A percentile compares a stretch with the other conserved stretches of the same genome.
Evolutionary conservation across 2,888 invertebrate species (phyloP).

Genomic region (Netelia fuscicornis): DNA sequence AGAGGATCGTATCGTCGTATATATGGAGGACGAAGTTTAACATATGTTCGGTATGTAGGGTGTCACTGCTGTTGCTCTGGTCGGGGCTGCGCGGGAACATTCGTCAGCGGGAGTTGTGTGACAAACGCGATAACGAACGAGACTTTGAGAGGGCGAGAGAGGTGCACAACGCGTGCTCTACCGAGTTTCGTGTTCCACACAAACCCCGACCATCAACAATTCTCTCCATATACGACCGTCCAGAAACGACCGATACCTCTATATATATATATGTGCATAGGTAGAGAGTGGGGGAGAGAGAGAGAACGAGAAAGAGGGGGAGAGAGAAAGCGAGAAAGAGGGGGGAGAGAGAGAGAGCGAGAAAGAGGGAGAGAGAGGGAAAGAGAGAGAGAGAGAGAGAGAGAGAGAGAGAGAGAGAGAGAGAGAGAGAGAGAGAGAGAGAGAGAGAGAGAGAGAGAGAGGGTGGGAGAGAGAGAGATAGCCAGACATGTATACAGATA

Average conservation of each 20-base stretch:
- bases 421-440: no score
- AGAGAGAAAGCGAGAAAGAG: no score
- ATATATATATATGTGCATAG: slow-evolving; percentile 15
- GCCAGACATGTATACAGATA: not conserved
- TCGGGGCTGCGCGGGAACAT: slow-evolving; percentile 39
- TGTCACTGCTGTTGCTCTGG: slow-evolving; percentile 41
- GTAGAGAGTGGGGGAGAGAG: not conserved
- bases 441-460: no score
- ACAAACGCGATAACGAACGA: slow-evolving; percentile 68
- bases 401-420: no score
- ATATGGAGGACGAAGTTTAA: slow-evolving; percentile 46
- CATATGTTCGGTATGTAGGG: slow-evolving; percentile 56
- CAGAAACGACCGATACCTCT: slow-evolving; percentile 33
- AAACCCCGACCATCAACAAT: not conserved
- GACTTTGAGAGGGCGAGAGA: slow-evolving; percentile 50
- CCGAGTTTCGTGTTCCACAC: slow-evolving; percentile 34
- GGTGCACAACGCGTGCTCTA: slow-evolving; percentile 30
- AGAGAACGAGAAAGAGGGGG: no score
- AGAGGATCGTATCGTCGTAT: slow-evolving; percentile 30
- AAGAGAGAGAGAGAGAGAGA: no score
- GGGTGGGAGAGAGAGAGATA: no score
- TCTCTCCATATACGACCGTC: not conserved
- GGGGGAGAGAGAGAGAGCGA: no score
- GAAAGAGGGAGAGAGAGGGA: no score
- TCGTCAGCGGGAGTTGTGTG: slow-evolving; percentile 64